Conservation (phyloP, 2,888 invertebrate genomes). For the Lochmaea crataegi region DNA sequence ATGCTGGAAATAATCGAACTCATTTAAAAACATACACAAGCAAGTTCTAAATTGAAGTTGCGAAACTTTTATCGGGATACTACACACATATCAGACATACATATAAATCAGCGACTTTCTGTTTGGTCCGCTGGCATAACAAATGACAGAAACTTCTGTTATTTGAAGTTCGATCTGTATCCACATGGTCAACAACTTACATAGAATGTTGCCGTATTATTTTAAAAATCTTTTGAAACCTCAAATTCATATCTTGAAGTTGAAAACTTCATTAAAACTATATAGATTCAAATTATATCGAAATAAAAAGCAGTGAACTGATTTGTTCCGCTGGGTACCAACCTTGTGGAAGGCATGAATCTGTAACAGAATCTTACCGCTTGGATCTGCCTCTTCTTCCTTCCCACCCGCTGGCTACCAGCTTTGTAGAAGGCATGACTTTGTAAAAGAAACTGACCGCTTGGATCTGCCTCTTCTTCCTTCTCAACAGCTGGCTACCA, state of each 20-base stretch:
- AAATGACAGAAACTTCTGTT: constrained; percentile 59
- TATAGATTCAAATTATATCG: too few relatives aligned
- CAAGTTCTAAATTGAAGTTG: constrained; percentile 53
- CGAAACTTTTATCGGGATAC: constrained; percentile 59
- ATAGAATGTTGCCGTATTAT: background rate
- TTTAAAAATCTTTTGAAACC: background rate
- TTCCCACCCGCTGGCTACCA: too few relatives aligned
- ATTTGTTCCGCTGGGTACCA: too few relatives aligned
- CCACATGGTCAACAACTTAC: constrained; percentile 39
- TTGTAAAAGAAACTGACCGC: too few relatives aligned
- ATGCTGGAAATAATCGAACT: constrained; percentile 45
- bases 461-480: too few relatives aligned
- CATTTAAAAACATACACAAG: constrained; percentile 58
- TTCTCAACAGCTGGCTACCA: too few relatives aligned
- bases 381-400: too few relatives aligned
- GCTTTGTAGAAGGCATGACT: too few relatives aligned
- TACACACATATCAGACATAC: constrained; percentile 53
- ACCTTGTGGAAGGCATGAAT: too few relatives aligned
- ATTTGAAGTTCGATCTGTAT: constrained; percentile 4
- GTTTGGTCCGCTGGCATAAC: constrained; percentile 63
- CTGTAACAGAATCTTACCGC: too few relatives aligned
- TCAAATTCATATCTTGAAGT: background rate
- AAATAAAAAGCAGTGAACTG: too few relatives aligned
- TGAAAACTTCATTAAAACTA: background rate
- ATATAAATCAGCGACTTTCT: constrained; percentile 61